Conservation (phyloP, 2,797 vertebrate species). For the Holocentrus rufus region DNA sequence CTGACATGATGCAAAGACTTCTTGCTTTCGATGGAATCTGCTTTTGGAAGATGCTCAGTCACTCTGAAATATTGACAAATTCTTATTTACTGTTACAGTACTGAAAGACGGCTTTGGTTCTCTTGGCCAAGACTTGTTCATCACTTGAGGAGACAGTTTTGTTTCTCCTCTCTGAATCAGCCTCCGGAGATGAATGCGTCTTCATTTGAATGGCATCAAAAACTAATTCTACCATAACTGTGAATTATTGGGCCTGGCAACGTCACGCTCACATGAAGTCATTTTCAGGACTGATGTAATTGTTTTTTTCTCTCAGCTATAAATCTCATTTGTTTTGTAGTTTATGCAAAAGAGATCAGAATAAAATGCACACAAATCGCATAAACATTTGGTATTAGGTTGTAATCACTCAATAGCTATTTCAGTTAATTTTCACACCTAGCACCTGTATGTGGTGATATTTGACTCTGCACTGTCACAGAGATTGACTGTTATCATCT, state of each 20-base stretch:
- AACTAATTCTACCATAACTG: constrained; percentile 9
- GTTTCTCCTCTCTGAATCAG: constrained; percentile 22
- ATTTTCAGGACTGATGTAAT: constrained; percentile 10
- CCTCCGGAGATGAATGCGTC: constrained; percentile 50
- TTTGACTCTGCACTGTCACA: background rate
- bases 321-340: constrained; percentile 26
- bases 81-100: background rate
- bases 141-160: constrained; percentile 26
- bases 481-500: no score
- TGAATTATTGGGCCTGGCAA: constrained; percentile 37
- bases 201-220: constrained; percentile 44
- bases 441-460: background rate
- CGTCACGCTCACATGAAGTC: constrained; percentile 4
- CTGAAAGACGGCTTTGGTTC: constrained; percentile 8
- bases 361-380: constrained; percentile 10
- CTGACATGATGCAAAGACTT: no score
- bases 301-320: constrained; percentile 2
- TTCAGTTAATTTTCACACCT: background rate
- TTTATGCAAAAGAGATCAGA: constrained; percentile 20
- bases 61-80: background rate
- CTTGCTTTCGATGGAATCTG: background rate
- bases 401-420: background rate
- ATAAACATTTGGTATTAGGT: background rate
- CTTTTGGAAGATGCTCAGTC: no score
- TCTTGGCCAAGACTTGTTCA: constrained; percentile 25